phyloP scores from a whole-genome alignment of 64 coral and sea anemone genomes.

The Dendronephthya gigantea region DNA sequence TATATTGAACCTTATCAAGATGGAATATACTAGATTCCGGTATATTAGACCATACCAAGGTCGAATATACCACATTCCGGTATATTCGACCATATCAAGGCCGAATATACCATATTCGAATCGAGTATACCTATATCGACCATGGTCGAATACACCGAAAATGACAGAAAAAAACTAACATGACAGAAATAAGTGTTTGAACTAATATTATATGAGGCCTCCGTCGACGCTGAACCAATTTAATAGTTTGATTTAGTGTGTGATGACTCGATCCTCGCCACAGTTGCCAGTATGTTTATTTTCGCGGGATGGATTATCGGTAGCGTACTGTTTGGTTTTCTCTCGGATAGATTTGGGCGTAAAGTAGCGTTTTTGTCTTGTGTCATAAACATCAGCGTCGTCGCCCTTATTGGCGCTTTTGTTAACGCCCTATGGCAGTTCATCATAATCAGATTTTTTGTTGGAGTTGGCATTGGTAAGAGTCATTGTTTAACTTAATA shows the following conservation, averaged over 20 bases:
- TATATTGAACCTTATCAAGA: too few species aligned
- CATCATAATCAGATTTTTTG: not conserved
- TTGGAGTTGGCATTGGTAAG: constrained; percentile 7
- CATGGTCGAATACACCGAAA: too few species aligned
- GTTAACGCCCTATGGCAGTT: constrained; percentile 44
- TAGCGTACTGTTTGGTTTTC: constrained; percentile 51
- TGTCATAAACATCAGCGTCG: constrained; percentile 41
- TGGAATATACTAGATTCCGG: too few species aligned
- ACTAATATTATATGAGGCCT: not conserved
- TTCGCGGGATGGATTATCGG: constrained; percentile 89
- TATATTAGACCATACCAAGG: too few species aligned
- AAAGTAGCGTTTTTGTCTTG: constrained; percentile 62
- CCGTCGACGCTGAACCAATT: not conserved
- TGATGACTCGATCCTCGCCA: constrained; percentile 55
- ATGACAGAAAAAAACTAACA: too few species aligned
- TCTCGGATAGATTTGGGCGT: constrained; percentile 89
- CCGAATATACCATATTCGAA: too few species aligned
- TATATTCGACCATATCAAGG: too few species aligned
- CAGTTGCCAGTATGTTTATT: constrained; percentile 56
- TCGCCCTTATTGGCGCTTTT: constrained; percentile 66
- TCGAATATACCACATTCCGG: too few species aligned
- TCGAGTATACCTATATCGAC: too few species aligned
- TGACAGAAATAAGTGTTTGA: not conserved
- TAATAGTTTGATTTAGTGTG: constrained; percentile 75
- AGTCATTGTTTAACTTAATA: not conserved